Evolutionary conservation across 2,888 invertebrate species (phyloP).

Genomic region (Tenodera sinensis): DNA sequence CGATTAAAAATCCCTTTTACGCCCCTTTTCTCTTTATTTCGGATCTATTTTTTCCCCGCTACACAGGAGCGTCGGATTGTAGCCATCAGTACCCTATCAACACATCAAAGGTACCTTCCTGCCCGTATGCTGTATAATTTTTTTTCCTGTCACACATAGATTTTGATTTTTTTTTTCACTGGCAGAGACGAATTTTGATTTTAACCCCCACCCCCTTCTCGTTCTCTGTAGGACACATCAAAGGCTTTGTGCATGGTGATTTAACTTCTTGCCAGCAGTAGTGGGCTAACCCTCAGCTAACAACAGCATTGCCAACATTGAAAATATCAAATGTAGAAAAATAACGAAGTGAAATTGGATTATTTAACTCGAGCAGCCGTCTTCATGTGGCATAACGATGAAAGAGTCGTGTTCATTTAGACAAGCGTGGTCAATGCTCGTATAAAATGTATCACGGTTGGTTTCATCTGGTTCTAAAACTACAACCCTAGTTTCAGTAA

Average conservation of each 20-base stretch:
- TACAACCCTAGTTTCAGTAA: not conserved
- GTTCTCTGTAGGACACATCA: slow-evolving; percentile 20
- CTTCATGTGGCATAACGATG: not conserved
- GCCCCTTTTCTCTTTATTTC: slow-evolving; percentile 5
- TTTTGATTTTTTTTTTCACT: slow-evolving; percentile 11
- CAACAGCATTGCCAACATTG: not conserved
- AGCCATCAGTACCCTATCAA: slow-evolving; percentile 2
- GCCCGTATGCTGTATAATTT: slow-evolving; percentile 1
- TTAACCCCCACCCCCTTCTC: not conserved
- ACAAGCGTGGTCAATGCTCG: not conserved
- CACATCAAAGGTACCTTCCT: slow-evolving; percentile 6
- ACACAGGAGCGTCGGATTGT: not conserved
- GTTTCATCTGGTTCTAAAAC: not conserved
- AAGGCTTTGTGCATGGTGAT: slow-evolving; percentile 16
- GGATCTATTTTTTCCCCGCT: not conserved
- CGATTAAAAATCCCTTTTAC: slow-evolving; percentile 18
- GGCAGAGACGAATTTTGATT: slow-evolving; percentile 22
- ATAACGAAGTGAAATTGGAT: not conserved
- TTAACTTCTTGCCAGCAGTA: not conserved
- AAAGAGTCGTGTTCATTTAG: not conserved
- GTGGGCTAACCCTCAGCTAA: not conserved
- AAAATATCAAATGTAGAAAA: not conserved
- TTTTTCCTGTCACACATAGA: slow-evolving; percentile 14
- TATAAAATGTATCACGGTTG: too few relatives aligned
- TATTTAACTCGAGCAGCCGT: not conserved